Conservation (phyloP, 2,113 vertebrate genomes). For the Chloropsis cyanopogon region DNA sequence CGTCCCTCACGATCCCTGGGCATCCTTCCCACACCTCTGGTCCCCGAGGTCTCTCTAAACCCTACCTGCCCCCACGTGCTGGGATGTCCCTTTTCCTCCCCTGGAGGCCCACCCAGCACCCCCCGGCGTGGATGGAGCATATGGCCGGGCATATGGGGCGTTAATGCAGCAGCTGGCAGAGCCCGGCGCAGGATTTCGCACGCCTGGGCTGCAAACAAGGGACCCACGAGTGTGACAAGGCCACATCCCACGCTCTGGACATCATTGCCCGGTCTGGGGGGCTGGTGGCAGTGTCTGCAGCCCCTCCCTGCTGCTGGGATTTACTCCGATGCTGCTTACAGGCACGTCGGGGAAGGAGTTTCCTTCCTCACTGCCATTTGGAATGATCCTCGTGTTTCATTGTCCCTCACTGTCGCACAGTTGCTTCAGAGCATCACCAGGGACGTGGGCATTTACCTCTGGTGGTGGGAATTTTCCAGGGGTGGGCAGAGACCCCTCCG, state of each 20-base stretch:
- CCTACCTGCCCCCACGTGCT: not conserved
- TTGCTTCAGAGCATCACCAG: not conserved
- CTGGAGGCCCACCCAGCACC: not conserved
- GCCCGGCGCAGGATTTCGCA: rapidly evolving
- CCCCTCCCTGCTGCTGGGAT: not conserved
- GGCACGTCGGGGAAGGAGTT: rapidly evolving
- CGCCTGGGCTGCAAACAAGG: not conserved
- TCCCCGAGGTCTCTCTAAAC: not conserved
- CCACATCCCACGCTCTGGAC: not conserved
- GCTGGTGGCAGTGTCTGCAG: not conserved
- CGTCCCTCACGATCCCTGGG: rapidly evolving
- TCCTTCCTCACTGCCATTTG: rapidly evolving
- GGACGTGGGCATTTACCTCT: not conserved
- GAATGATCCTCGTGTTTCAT: rapidly evolving
- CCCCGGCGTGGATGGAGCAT: rapidly evolving
- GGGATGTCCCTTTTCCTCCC: not conserved
- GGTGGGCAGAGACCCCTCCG: not conserved
- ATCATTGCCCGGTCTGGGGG: rapidly evolving
- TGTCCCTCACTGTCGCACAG: rapidly evolving
- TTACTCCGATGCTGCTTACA: not conserved
- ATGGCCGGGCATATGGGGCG: not conserved
- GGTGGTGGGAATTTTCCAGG: not conserved
- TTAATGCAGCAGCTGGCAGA: not conserved
- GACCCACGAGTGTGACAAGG: rapidly evolving
- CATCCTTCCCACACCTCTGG: not conserved